Evolutionary conservation across 2,888 invertebrate genomes (phyloP), one percentile per base, ranked within the genome.

Genomic region (Leucania comma): DNA sequence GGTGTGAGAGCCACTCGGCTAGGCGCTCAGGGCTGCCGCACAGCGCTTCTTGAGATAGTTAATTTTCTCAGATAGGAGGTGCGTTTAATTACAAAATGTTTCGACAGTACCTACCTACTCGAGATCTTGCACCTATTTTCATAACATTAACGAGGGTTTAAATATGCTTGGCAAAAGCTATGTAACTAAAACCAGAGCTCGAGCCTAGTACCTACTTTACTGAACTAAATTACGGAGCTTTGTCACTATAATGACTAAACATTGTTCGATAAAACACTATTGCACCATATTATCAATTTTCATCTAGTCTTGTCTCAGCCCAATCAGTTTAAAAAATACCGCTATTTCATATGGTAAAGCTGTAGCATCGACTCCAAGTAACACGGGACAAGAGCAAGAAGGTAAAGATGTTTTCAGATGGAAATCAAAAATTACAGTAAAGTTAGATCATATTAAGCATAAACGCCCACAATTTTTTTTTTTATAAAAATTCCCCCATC

Each of bases 1-100:
- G 70, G 71, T 82, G 74, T 73, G 75, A 86, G 83, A 73, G 75
- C 74, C 80, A 77, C 86, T 86, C 65, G 48, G 70, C 54, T 65
- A 42, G 73, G 53, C 68, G 68, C 63, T n/a, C 69, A 79, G 72
- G 68, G 75, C 54, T 80, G 81, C 63, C 72, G 63, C 64, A 68
- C 75, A 61, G 58, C 38, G 80, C 72, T 77, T 75, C 86, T 83
- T 72, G 68, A 83, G 81, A 69, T 77, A 66, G 70, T 83, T 70
- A 78, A 82, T 78, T 82, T 78, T 63, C 79, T 84, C 62, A 82
- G 79, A 81, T 70, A 80, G 56, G n/a, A 70, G 42, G 29, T 61
- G 64, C 54, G 29, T 58, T 53, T 67, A 64, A 60, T 61, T 58
- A 70, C 57, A 60, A 64, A 62, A 63, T 50, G 66, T 85, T 80